Conservation (phyloP, 2,113 vertebrate genomes). For the Lota lota region DNA sequence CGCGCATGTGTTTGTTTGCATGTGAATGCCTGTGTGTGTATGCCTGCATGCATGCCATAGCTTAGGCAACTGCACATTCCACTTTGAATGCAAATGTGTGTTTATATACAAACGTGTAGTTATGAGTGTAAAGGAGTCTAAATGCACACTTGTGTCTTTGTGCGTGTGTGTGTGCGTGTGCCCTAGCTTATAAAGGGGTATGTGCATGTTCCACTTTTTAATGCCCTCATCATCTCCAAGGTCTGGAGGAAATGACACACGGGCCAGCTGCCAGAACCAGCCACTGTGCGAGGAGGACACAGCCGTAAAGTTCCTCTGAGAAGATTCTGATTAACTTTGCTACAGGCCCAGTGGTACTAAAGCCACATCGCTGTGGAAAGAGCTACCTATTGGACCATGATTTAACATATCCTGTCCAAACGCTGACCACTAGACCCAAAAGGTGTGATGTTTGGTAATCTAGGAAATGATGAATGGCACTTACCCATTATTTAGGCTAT, state of each 20-base stretch:
- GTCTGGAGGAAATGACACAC: constrained; percentile 33
- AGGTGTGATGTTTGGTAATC: constrained; percentile 30
- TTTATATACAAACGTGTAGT: too few species aligned
- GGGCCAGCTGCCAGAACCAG: constrained; percentile 37
- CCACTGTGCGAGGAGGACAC: constrained; percentile 41
- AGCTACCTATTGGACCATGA: constrained; percentile 45
- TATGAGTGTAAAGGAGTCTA: too few species aligned
- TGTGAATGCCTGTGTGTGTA: background rate
- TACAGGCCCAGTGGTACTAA: constrained; percentile 38
- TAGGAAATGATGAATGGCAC: constrained; percentile 36
- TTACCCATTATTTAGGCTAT: constrained; percentile 11
- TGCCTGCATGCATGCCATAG: constrained; percentile 1
- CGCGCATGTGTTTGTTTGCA: background rate
- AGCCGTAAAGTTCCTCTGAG: constrained; percentile 53
- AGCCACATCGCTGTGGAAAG: constrained; percentile 25
- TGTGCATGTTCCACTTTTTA: constrained; percentile 49
- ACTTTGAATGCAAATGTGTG: too few species aligned
- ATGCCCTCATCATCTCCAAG: constrained; percentile 55
- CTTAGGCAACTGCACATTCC: too few species aligned
- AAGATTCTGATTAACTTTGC: constrained; percentile 53
- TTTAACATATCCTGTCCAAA: constrained; percentile 43
- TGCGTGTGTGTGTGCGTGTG: background rate
- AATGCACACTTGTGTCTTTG: too few species aligned
- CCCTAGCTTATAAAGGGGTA: too few species aligned
- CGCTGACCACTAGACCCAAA: background rate